Evolutionary conservation across 1,140 invertebrate genomes (phyloP), one percentile per base, ranked within the genome.

Genomic region (Rhagoletis pomonella): DNA sequence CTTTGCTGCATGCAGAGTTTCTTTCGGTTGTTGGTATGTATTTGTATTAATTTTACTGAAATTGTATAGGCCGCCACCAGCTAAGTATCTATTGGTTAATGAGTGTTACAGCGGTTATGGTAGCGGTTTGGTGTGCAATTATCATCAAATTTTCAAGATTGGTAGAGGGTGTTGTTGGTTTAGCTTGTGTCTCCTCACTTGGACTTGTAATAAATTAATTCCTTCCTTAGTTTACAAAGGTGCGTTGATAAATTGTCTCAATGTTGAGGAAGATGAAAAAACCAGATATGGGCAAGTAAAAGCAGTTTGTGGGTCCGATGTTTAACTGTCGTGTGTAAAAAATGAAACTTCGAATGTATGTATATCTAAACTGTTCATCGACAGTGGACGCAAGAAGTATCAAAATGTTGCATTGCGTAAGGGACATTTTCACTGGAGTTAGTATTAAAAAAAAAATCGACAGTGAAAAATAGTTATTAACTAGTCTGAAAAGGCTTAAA

Each of bases 71-170:
- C 9, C 42, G 44, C 0, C 67, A 47, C 29, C 29, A 29, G 29
- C 29, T 29, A 29, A 47, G 5, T 73, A 73, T 73, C 69, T 73
- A 19, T 73, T 47, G 6, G 69, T 17, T 47, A 69, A 69, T 14
- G 14, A 1, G 14, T 44, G 44, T 1, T 19, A 50, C 4, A 17
- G 69, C 17, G 17, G 69, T 73, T 47, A 29, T n/a, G 42, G 42
- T 4, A 12, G 44, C 14, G 12, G 12, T 10, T 47, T 42, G 14
- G 17, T 1, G 42, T 5, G 69, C 10, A 4, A 17, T 73, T 14
- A 42, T 47, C 17, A 17, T 4, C 17, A 73, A 44, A n/a, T 77
- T 44, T 77, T 81, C 73, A 81, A 81, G 73, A 44, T 55, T 81
- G 55, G 0, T 29, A 29, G 10, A 12, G n/a, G 44, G n/a, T 14